Base-by-base conservation (phyloP, 2,888 invertebrate species). In the Caenorhabditis japonica region DNA sequence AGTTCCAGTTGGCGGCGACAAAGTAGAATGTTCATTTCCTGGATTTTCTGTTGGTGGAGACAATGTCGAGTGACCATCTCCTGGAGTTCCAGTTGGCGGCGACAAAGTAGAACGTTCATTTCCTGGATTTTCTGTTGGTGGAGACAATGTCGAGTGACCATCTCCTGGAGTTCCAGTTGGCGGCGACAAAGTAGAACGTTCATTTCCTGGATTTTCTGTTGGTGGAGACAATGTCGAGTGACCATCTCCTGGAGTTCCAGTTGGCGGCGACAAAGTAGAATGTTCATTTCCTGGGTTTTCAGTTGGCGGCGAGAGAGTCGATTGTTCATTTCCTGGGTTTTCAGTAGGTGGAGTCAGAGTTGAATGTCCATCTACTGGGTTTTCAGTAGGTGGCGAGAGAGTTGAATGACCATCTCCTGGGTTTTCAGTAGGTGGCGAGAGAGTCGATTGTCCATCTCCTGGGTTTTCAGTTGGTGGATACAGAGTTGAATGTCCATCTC, bases 271-370 rank as follows among this genome's bases (percentile, higher is more conserved):
- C 4, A 43, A 23, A 4, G 43, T 43, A 3, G 43, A 23, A 12
- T 12, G 17, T 19, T 21, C 23, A 21, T 21, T 43, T 2, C 13
- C 21, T 43, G 43, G 43, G n/a, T 23, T 38, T 52, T 25, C 52
- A 38, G 52, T 38, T 52, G 52, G 34, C 21, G 49, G 49, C 2
- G 49, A 19, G 1, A 33, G 19, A 4, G 49, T 33, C 2, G 49
- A 7, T 8, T 13, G 17, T 3, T 43, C 43, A 12, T 4, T 19
- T 5, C 12, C 43, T 15, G 43, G 33, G 15, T 33, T 34, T 49
- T 19, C 49, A 19, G 49, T 49, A 19, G 49, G 49, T 5, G 49
- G 34, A 7, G 49, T 34, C 19, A 49, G 13, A 13, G 49, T 49
- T 8, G 49, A 7, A 10, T 10, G 30, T 7, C 10, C 52, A 8